Base-by-base conservation (phyloP, 1,140 invertebrate species). In the Diuraphis noxia region DNA sequence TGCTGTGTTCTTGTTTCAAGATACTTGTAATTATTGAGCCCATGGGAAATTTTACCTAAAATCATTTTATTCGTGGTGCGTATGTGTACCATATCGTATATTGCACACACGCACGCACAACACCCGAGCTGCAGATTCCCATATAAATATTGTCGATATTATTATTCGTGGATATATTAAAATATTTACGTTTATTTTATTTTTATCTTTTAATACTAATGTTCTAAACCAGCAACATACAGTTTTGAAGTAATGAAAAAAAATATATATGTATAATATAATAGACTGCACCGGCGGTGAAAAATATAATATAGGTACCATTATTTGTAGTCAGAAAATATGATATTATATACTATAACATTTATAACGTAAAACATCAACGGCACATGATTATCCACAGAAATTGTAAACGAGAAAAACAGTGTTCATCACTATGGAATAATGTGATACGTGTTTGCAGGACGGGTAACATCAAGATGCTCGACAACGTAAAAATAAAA, bases 31-130 rank as follows among this genome's bases (percentile, higher is more conserved):
- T 49, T 49, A 86, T 49, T 36, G 84, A 49, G 36, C 84, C 84
- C 84, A n/a, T n/a, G 84, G 84, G 84, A 86, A 86, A 49, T 86
- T 46, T 86, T 86, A 36, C 84, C 43, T 46, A 86, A 86, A 86
- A 46, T 49, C n/a, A 36, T 86, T 49, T 46, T 46, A 46, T 46
- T 49, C 38, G 21, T 23, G 6, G 6, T 19, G 40, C 13, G 25
- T 30, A 82, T 25, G 25, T 82, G 10, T 41, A 82, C 10, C n/a
- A n/a, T n/a, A n/a, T n/a, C n/a, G n/a, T n/a, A n/a, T n/a, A n/a
- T n/a, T n/a, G n/a, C 2, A 3, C 8, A 79, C 21, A 2, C 36
- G 40, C 34, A 10, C 34, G 21, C 21, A 81, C 41, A 5, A 41
- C 41, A 43, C 8, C 10, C 34, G 34, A 8, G 7, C 19, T 19